These are phyloP conservation scores for Himalopsyche phryganea DNA, from an alignment of 1,140 invertebrate genomes.

Conservation along the genomic window DNA sequence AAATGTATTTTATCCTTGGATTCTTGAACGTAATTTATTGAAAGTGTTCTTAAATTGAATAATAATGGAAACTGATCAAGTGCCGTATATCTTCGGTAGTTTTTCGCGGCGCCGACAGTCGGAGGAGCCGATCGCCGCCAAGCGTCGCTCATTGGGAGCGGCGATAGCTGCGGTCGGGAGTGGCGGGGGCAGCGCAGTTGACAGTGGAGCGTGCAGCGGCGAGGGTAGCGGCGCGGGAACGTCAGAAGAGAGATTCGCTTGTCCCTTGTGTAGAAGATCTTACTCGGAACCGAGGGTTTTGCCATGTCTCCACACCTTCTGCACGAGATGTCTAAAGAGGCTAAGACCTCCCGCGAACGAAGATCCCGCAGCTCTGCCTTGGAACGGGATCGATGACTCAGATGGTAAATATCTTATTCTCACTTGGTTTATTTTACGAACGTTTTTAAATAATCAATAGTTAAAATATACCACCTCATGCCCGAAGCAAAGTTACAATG, in stretches of 20 bases:
- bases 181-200: conserved; percentile 33
- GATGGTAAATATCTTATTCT: conserved; percentile 20
- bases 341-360: conserved; percentile 41
- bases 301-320: conserved; percentile 58
- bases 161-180: conserved; percentile 1
- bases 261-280: conserved; percentile 49
- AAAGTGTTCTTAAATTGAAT: not conserved
- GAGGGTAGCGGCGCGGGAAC: conserved; percentile 34
- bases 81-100: conserved; percentile 59
- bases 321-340: conserved; percentile 52
- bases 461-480: no score
- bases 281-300: conserved; percentile 54
- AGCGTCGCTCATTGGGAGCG: conserved; percentile 46
- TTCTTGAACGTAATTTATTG: no score
- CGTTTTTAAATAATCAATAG: no score
- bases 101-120: conserved; percentile 53
- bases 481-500: no score
- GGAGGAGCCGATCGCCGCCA: conserved; percentile 40
- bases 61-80: conserved; percentile 57
- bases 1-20: no score
- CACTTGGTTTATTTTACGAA: no score
- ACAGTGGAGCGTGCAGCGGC: conserved; percentile 33
- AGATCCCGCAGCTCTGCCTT: not conserved
- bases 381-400: conserved; percentile 2
- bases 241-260: conserved; percentile 44